phyloP scores from a whole-genome alignment of 2,888 invertebrate species.

The Temnothorax rugatulus region DNA sequence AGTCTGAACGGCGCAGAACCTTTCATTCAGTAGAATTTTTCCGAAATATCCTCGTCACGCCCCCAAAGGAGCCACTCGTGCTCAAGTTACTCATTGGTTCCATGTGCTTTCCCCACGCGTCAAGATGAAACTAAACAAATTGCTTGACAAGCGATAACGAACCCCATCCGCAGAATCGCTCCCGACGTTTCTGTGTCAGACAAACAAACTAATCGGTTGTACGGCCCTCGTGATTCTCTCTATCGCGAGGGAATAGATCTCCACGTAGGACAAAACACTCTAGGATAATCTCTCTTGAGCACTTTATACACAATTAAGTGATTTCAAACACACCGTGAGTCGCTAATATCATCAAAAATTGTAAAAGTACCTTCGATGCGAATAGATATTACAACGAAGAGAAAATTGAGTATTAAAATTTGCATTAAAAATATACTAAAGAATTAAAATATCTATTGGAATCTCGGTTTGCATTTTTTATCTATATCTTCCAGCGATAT shows the following conservation, averaged over 20 bases:
- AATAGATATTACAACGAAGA: neutral
- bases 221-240: neutral
- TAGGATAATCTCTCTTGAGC: slow-evolving; percentile 5
- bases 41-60: slow-evolving; percentile 68
- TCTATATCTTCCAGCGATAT: neutral
- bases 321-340: neutral
- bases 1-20: slow-evolving; percentile 72
- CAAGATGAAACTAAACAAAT: slow-evolving; percentile 83
- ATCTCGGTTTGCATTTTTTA: neutral
- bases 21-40: slow-evolving; percentile 60
- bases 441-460: neutral
- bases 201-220: slow-evolving; percentile 59
- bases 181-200: slow-evolving; percentile 39
- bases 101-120: slow-evolving; percentile 71
- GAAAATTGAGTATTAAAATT: neutral
- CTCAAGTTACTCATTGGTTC: slow-evolving; percentile 76
- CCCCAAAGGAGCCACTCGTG: slow-evolving; percentile 59
- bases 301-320: slow-evolving; percentile 14
- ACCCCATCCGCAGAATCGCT: slow-evolving; percentile 65
- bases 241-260: slow-evolving; percentile 1
- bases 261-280: slow-evolving; percentile 27
- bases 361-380: neutral
- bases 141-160: slow-evolving; percentile 68
- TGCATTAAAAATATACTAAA: neutral
- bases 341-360: neutral